Percentiles rank a stretch among this genome's conserved stretches.
Conservation (phyloP, 2,888 invertebrate species). For the Ernsta delagoae region DNA sequence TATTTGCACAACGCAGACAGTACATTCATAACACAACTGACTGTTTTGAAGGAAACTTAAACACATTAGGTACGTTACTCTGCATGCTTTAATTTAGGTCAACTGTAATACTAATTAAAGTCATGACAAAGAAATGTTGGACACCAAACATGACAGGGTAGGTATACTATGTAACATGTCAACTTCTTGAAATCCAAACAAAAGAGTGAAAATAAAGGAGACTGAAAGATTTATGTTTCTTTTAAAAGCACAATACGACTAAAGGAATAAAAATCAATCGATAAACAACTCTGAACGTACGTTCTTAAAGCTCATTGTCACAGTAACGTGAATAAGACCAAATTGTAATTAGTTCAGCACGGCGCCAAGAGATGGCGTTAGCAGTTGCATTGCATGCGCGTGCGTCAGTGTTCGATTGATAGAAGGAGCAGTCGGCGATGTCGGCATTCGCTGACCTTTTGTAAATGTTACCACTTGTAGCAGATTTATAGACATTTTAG, state of each 20-base stretch:
- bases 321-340: not conserved
- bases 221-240: not conserved
- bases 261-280: not conserved
- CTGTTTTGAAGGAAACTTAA: too few species aligned
- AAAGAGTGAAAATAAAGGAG: not conserved
- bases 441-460: slow-evolving; percentile 53
- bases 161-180: not conserved
- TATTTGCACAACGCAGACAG: too few species aligned
- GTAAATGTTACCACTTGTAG: slow-evolving; percentile 30
- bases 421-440: slow-evolving; percentile 30
- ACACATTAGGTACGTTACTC: too few species aligned
- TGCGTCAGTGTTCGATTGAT: slow-evolving; percentile 60
- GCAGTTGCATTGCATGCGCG: slow-evolving; percentile 42
- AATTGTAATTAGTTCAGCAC: not conserved
- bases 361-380: slow-evolving; percentile 64
- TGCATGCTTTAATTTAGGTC: not conserved
- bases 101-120: not conserved
- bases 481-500: not conserved
- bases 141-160: not conserved
- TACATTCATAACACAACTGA: too few species aligned
- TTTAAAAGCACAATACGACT: not conserved
- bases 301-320: not conserved
- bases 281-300: not conserved
- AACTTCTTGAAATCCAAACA: not conserved
- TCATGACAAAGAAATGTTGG: not conserved